Percentiles rank a stretch among this genome's conserved stretches.
Evolutionary conservation across 2,888 invertebrate species (phyloP).

Genomic region (Lithophane leautieri): DNA sequence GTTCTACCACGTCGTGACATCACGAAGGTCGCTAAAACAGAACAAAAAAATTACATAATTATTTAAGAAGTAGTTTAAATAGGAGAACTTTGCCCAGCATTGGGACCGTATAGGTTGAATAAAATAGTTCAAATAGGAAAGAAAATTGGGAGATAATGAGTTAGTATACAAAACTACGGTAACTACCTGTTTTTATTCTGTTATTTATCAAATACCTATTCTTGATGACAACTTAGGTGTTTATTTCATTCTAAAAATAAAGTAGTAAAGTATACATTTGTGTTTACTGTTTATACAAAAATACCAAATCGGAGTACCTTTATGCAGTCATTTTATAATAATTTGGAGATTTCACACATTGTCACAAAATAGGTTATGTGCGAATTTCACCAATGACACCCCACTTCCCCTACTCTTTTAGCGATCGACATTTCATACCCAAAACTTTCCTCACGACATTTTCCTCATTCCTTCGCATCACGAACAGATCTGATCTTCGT

Average conservation of each 20-base stretch:
- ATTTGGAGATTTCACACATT: not conserved
- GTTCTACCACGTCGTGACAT: slow-evolving; percentile 67
- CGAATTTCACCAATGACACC: no score
- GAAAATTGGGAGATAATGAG: not conserved
- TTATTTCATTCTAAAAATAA: not conserved
- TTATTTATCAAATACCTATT: not conserved
- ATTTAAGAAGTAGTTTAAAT: not conserved
- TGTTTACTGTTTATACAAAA: not conserved
- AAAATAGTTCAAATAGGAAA: not conserved
- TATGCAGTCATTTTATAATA: not conserved
- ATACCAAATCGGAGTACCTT: not conserved
- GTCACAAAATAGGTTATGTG: not conserved
- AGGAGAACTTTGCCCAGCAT: not conserved
- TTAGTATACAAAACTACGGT: not conserved
- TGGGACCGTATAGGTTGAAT: no score
- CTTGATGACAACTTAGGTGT: not conserved
- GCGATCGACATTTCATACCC: no score
- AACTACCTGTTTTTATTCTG: not conserved
- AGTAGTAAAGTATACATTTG: no score
- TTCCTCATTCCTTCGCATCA: no score
- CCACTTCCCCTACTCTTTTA: no score
- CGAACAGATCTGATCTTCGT: no score
- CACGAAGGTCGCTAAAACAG: slow-evolving; percentile 64
- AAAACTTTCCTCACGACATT: no score
- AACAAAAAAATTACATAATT: not conserved